phyloP scores from a whole-genome alignment of 2,113 vertebrate genomes.

The Rhineura floridana region DNA sequence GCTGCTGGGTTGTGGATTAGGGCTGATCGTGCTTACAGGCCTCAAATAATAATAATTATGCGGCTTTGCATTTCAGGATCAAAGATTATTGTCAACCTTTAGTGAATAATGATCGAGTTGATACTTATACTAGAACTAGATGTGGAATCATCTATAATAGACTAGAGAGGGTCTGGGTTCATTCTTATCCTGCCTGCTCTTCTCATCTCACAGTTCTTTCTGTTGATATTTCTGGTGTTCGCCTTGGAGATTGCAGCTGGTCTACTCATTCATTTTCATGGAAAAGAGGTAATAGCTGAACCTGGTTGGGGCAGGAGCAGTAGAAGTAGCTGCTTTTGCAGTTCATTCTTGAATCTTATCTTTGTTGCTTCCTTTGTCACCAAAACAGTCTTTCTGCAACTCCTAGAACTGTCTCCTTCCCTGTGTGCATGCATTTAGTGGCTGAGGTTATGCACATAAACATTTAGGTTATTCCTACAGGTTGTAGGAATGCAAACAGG shows the following conservation, averaged over 20 bases:
- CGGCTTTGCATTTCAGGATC: neutral
- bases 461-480: too few relatives aligned
- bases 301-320: neutral
- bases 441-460: too few relatives aligned
- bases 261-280: conserved; percentile 58
- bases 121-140: neutral
- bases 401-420: neutral
- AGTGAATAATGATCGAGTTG: neutral
- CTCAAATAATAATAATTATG: neutral
- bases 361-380: neutral
- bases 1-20: neutral
- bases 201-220: conserved; percentile 61
- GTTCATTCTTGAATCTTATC: neutral
- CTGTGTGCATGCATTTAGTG: neutral
- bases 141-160: neutral
- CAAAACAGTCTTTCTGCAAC: neutral
- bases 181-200: conserved; percentile 14
- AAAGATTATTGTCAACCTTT: neutral
- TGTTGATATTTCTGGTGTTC: conserved; percentile 62
- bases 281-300: conserved; percentile 55
- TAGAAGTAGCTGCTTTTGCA: neutral
- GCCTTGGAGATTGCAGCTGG: conserved; percentile 42
- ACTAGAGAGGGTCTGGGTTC: neutral
- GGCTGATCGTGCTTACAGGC: neutral
- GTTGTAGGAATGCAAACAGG: too few relatives aligned